Evolutionary conservation across 2,888 invertebrate species (phyloP).

Genomic region (Oeneis ivallda): DNA sequence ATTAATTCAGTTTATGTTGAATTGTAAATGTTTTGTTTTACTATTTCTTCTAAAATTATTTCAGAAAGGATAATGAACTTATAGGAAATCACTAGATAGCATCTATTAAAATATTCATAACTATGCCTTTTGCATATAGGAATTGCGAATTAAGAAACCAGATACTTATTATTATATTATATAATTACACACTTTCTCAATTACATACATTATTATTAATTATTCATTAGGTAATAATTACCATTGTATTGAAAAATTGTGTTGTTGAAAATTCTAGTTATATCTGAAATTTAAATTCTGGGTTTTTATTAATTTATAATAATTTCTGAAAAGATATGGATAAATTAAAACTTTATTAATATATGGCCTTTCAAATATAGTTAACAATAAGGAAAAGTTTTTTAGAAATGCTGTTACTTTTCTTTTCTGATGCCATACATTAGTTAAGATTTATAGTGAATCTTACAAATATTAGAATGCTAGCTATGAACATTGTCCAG

Average conservation of each 20-base stretch:
- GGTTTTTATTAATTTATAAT: background rate
- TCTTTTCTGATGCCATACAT: background rate
- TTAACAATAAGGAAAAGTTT: background rate
- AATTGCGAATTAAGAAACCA: background rate
- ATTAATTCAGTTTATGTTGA: background rate
- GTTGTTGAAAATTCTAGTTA: background rate
- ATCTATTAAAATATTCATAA: background rate
- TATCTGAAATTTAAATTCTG: background rate
- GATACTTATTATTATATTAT: no score
- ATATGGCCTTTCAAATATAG: background rate
- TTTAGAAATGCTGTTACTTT: background rate
- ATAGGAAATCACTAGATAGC: background rate
- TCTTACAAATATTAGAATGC: slow-evolving; percentile 30
- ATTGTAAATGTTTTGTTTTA: background rate
- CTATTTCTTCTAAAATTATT: background rate
- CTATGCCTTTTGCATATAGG: background rate
- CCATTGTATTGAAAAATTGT: background rate
- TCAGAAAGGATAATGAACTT: background rate
- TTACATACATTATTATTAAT: background rate
- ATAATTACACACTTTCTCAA: background rate
- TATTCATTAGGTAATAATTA: background rate
- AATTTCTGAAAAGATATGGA: background rate
- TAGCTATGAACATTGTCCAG: slow-evolving; percentile 39
- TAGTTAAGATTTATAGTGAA: background rate
- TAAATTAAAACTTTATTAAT: background rate